A percentile compares a stretch with the other conserved stretches of the same genome.
These are phyloP conservation scores for Arrhopalites spinosus DNA, from an alignment of 2,888 invertebrate genomes.

Conservation along the genomic window DNA sequence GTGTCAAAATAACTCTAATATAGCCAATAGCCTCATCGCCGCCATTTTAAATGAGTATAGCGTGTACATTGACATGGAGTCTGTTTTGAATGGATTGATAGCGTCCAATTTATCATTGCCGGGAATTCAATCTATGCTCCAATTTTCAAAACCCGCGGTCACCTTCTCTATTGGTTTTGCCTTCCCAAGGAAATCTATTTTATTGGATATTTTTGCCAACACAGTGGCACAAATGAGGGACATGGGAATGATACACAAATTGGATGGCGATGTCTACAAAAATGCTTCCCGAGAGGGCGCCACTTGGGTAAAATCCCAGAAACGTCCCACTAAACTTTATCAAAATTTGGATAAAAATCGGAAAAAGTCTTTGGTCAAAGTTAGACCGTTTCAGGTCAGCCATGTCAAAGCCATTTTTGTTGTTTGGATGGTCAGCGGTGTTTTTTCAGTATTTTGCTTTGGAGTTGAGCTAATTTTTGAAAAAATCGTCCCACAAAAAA, in stretches of 20 bases:
- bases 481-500: no score
- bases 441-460: neutral
- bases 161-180: constrained; percentile 19
- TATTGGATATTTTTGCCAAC: neutral
- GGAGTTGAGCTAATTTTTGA: no score
- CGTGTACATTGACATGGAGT: constrained; percentile 9
- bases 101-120: constrained; percentile 17
- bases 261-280: constrained; percentile 10
- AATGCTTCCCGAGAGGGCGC: neutral
- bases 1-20: neutral
- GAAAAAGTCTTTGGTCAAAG: neutral
- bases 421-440: neutral
- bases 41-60: neutral
- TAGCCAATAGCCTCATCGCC: neutral
- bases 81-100: neutral
- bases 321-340: neutral
- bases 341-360: neutral
- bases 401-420: constrained; percentile 8
- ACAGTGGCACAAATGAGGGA: neutral
- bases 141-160: constrained; percentile 1
- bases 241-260: constrained; percentile 2
- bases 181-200: constrained; percentile 17
- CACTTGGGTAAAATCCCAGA: constrained; percentile 9
- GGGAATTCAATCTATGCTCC: constrained; percentile 8
- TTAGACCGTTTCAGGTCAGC: neutral